Evolutionary conservation across 2,113 vertebrate genomes (phyloP).

Genomic region (Ranitomeya imitator): DNA sequence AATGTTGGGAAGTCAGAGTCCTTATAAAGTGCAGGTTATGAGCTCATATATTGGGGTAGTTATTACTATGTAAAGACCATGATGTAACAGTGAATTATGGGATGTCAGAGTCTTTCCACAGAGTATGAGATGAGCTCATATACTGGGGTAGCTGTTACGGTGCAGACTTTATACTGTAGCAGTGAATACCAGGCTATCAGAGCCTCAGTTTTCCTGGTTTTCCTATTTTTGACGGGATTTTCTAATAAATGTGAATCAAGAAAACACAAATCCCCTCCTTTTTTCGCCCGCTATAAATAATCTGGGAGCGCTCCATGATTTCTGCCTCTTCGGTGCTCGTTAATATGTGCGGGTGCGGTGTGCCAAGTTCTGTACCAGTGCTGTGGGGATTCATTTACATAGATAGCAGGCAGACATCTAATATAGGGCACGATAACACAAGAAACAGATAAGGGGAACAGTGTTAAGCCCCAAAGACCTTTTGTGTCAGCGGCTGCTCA

Average conservation of each 20-base stretch:
- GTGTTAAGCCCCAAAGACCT: background rate
- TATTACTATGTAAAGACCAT: no score
- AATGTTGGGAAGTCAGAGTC: no score
- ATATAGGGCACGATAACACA: slow-evolving; percentile 32
- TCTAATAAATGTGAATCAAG: background rate
- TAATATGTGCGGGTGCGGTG: background rate
- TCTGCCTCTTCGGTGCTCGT: background rate
- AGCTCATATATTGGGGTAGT: no score
- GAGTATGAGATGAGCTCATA: no score
- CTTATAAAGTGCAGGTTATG: no score
- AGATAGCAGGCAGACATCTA: slow-evolving; percentile 44
- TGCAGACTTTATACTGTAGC: no score
- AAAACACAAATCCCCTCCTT: background rate
- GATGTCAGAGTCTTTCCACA: no score
- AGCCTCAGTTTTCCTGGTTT: background rate
- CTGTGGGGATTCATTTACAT: slow-evolving; percentile 38
- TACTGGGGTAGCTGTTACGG: no score
- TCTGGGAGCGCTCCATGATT: background rate
- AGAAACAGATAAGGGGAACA: slow-evolving; percentile 35
- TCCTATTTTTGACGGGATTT: background rate
- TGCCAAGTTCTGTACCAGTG: background rate
- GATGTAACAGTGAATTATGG: no score
- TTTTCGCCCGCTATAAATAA: background rate
- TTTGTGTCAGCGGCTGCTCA: background rate
- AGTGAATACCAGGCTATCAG: no score